Base-by-base conservation (phyloP, 1,140 invertebrate species). In the Panagrolaimus sp. region DNA sequence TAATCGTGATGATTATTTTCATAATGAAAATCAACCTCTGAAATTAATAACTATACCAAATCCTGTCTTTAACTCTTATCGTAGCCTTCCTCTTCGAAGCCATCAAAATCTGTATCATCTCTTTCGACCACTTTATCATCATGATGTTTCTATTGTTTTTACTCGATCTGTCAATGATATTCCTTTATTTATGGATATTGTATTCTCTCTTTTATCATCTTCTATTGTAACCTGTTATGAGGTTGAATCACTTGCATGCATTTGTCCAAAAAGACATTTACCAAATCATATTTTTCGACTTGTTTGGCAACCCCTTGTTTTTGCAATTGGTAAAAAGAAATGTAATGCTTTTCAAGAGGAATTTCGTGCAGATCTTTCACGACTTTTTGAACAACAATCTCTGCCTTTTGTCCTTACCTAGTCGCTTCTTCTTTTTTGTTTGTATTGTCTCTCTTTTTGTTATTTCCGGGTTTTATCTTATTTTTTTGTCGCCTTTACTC, bases 311-410 rank as follows among this genome's bases (percentile, higher is more conserved):
- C 14, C 70, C 1, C n/a, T 9, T 42, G 47, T 9, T n/a, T 72
- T 73, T 31, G 44, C 72, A 8, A 27, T 73, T 14, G 43, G 27
- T 14, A 67, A 51, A 14, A 25, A 48, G 38, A 20, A 72, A 42
- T 73, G 72, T 57, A 74, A 73, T 43, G 9, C 31, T 25, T 63
- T 75, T 44, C 72, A 73, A 48, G 72, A 74, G 13, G 71, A 72
- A 51, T 46, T 73, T 27, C 72, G 72, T 45, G 23, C 65, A 20
- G n/a, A 42, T 66, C 16, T 57, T 20, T 66, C 42, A 42, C 16
- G 43, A 31, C n/a, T 65, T 23, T 57, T 66, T 16, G n/a, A 20
- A 20, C n/a, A 66, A 20, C 25, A n/a, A 11, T 16, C 20, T 20
- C n/a, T 57, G 42, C 65, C 38, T 66, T 45, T 57, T 31, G 25